These are phyloP conservation scores for Eremophila alpestris DNA, from an alignment of 2,797 vertebrate species.

Conservation along the genomic window DNA sequence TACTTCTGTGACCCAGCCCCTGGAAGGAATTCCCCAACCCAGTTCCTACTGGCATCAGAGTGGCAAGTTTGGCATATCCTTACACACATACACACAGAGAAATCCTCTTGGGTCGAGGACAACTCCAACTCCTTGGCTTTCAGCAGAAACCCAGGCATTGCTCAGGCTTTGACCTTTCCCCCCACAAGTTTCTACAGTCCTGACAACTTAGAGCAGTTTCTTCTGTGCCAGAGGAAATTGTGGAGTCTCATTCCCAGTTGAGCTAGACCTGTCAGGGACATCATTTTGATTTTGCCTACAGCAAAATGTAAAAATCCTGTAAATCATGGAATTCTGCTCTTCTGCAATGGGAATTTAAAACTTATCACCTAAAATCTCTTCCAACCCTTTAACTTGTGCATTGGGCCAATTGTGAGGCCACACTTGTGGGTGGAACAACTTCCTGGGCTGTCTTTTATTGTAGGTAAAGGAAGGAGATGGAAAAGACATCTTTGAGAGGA, in stretches of 20 bases:
- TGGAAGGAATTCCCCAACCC: not conserved
- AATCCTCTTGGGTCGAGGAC: accelerated
- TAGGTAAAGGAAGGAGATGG: not conserved
- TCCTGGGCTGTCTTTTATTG: not conserved
- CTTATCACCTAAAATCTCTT: not conserved
- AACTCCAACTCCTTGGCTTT: not conserved
- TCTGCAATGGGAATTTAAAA: not conserved
- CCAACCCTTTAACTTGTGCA: not conserved
- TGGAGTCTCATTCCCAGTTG: not conserved
- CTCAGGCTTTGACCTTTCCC: not conserved
- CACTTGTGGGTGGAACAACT: not conserved
- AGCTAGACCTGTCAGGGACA: not conserved
- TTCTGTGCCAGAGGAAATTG: not conserved
- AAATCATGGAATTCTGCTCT: not conserved
- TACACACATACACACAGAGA: not conserved
- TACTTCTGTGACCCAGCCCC: not conserved
- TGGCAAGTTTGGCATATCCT: not conserved
- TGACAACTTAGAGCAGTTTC: not conserved
- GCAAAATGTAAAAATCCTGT: not conserved
- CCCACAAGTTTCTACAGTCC: not conserved
- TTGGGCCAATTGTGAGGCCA: not conserved
- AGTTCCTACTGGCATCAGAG: not conserved
- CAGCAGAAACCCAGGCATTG: not conserved
- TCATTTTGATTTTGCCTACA: not conserved
- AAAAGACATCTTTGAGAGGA: not conserved